Evolutionary conservation across 2,888 invertebrate genomes (phyloP), one percentile per base, ranked within the genome.

Genomic region (Boloria selene): DNA sequence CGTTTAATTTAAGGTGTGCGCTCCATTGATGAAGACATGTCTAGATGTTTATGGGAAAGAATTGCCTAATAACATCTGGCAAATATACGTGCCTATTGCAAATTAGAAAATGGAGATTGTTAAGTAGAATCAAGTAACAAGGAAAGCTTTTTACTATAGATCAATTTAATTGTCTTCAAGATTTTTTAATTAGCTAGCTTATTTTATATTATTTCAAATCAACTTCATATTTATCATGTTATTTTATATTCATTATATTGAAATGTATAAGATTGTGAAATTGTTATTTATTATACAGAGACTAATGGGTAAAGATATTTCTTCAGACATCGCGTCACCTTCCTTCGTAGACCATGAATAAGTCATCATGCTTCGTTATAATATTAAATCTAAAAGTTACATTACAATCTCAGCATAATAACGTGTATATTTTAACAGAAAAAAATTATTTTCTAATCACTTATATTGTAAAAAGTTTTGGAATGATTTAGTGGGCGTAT

Each of bases 361-460:
- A 90, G 83, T 88, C 90, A 90, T 90, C 81, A 61, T 75, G 79
- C 79, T 85, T 90, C 90, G 88, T 90, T 90, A 89, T 82, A 87
- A 87, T 86, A 86, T 85, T 85, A 61, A 81, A 86, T 81, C 83
- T 80, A 83, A 84, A 87, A 87, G 79, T 80, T 77, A 75, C 77
- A 79, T 77, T 79, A 77, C 77, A 79, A 75, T 75, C 74, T 64
- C 72, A 60, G 17, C 38, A 54, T 69, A 65, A 53, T 53, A 47
- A 54, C 63, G 31, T 54, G 56, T 56, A 45, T 45, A n/a, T 45
- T 56, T 56, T 16, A 44, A 45, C 14, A 22, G 4, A 1, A 22
- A 22, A n/a, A 55, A 18, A 42, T 4, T 22, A 18, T 52, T 26
- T 50, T 14, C 13, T 6, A 18, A 6, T 10, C 31, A 31, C 10